A percentile compares a stretch with the other conserved stretches of the same genome.
phyloP scores from a whole-genome alignment of 2,113 vertebrate genomes.

The Thinocorus orbignyianus region DNA sequence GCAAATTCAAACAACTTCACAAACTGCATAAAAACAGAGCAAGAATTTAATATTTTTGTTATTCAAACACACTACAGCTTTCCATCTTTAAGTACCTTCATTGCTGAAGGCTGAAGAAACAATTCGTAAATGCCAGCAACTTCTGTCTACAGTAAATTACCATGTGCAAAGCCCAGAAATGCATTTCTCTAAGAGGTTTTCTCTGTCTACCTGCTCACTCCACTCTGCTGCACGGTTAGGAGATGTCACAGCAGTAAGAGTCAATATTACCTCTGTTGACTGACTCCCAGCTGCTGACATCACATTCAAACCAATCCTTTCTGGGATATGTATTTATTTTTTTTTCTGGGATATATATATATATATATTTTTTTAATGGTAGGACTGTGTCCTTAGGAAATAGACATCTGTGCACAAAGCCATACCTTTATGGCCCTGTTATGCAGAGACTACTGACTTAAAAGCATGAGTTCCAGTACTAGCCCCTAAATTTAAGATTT shows the following conservation, averaged over 20 bases:
- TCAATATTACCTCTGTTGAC: not conserved
- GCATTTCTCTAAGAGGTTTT: not conserved
- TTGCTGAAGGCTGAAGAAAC: not conserved
- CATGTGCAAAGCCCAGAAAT: too few species aligned
- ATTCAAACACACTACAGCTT: not conserved
- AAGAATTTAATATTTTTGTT: not conserved
- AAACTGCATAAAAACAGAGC: not conserved
- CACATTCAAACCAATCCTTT: not conserved
- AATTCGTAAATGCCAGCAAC: not conserved
- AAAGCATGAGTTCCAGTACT: not conserved
- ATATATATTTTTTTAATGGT: not conserved
- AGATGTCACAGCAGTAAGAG: not conserved
- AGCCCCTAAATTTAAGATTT: not conserved
- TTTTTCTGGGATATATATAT: too few species aligned
- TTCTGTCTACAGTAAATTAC: not conserved
- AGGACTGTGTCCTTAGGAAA: not conserved
- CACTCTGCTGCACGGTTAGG: not conserved
- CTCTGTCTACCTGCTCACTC: not conserved
- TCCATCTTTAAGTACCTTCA: not conserved
- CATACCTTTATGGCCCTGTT: not conserved
- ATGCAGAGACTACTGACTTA: not conserved
- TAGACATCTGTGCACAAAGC: accelerated
- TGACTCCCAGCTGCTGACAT: not conserved
- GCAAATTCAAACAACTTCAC: not conserved
- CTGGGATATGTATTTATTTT: too few species aligned